Conservation (phyloP, 92 coral and sea anemone species). For the Metridium senile region DNA sequence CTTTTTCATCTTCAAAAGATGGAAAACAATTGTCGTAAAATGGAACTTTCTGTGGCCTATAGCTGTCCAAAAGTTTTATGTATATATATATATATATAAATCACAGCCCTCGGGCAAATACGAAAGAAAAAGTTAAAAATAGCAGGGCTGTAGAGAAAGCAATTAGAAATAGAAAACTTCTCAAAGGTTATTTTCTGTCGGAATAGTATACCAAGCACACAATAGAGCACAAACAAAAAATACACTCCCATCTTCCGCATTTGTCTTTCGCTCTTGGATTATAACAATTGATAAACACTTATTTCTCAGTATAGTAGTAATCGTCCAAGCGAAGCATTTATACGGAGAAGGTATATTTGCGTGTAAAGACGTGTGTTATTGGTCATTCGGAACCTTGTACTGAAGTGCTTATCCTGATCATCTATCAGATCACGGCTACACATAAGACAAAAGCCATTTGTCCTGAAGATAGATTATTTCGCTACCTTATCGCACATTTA, state of each 20-base stretch:
- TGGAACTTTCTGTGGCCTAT: not conserved
- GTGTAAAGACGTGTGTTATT: not conserved
- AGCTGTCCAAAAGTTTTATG: not conserved
- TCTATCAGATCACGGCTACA: too few species aligned
- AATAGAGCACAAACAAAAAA: not conserved
- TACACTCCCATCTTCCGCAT: not conserved
- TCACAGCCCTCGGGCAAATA: not conserved
- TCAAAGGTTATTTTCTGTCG: not conserved
- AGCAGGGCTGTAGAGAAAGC: not conserved
- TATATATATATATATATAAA: not conserved
- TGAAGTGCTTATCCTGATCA: not conserved
- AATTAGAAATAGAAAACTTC: not conserved
- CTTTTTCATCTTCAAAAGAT: too few species aligned
- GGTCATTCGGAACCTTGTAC: constrained; percentile 5
- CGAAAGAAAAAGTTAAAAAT: not conserved
- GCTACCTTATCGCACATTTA: too few species aligned
- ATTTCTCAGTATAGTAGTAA: not conserved
- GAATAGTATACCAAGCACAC: not conserved
- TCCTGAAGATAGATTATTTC: too few species aligned
- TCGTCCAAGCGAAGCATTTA: not conserved
- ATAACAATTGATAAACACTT: not conserved
- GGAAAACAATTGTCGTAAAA: not conserved
- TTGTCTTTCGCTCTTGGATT: not conserved
- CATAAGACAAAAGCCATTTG: too few species aligned
- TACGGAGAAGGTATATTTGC: not conserved